Base-by-base conservation (phyloP, 2,113 vertebrate genomes). In the Arothron firmamentum region DNA sequence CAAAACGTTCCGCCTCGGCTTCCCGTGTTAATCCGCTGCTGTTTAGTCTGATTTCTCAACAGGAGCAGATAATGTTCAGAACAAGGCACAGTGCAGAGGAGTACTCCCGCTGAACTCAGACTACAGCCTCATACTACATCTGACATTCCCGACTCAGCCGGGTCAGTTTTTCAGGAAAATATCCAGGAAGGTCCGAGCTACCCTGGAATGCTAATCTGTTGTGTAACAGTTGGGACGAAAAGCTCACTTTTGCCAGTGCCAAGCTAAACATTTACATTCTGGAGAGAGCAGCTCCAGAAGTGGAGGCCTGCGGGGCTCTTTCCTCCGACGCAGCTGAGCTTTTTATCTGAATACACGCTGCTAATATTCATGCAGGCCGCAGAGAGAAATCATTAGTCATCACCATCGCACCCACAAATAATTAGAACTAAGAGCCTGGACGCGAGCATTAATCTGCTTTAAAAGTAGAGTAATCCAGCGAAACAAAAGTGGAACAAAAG, bases 231-330 rank as follows among this genome's bases (percentile, higher is more conserved):
- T 65, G 72, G 59, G 50, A 20, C 1, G 21, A 42, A 53, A 75
- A 65, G 52, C 48, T 25, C 52, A 45, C 42, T 52, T 72, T 42
- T n/a, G 19, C 17, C 15, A 1, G 0, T 16, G 78, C 69, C 75
- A 76, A 69, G 19, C 58, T 21, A 84, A 87, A 87, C 71, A 80
- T 81, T 73, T 74, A 78, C 67, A 74, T 67, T 74, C 52, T 63
- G 60, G 50, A 3, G 46, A 55, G 62, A 52, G 34, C 25, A 4
- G 2, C 16, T 45, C 74, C 48, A 4, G 16, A 45, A 59, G 38
- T 63, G 9, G 66, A 58, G 56, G 54, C 31, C 45, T 0, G 14
- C 18, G 65, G 66, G 47, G 57, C 8, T 14, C 28, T 42, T 42
- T 14, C 45, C 45, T 47, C 45, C 13, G 7, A 47, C 13, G 45